Conservation (phyloP, 1,140 invertebrate genomes). For the Platyscapa corneri region DNA sequence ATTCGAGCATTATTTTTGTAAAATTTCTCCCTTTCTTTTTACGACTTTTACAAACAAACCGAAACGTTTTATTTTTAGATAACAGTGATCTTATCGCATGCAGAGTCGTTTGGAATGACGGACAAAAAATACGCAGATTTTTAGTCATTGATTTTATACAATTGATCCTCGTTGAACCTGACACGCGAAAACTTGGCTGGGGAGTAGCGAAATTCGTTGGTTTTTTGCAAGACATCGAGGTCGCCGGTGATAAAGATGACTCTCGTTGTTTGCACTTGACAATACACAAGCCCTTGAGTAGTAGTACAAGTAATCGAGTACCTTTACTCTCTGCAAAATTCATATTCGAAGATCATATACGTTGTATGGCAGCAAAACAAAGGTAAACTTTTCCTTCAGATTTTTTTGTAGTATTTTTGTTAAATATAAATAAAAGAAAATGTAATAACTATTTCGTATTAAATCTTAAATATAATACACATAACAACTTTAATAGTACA, state of each 20-base stretch:
- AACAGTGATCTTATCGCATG: constrained; percentile 98
- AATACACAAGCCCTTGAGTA: constrained; percentile 87
- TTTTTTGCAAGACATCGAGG: constrained; percentile 88
- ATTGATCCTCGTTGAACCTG: constrained; percentile 97
- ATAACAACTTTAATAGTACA: too few relatives aligned
- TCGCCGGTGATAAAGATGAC: constrained; percentile 94
- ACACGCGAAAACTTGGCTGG: constrained; percentile 94
- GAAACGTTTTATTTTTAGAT: constrained; percentile 78
- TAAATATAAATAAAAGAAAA: too few relatives aligned
- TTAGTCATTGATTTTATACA: constrained; percentile 96
- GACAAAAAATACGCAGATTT: constrained; percentile 91
- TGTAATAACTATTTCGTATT: too few relatives aligned
- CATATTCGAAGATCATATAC: constrained; percentile 98
- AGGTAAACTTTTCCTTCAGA: constrained; percentile 75
- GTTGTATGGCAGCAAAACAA: constrained; percentile 96
- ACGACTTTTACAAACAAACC: not conserved
- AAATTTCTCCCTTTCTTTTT: not conserved
- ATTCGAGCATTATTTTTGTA: not conserved
- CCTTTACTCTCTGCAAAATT: constrained; percentile 93
- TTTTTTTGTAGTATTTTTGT: not conserved
- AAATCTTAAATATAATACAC: too few relatives aligned
- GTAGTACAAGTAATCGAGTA: constrained; percentile 79
- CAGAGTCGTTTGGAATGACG: constrained; percentile 92
- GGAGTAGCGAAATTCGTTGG: constrained; percentile 96
- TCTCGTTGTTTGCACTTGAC: constrained; percentile 96